Base-by-base conservation (phyloP, 2,797 vertebrate species). In the Gymnopithys bicolor region DNA sequence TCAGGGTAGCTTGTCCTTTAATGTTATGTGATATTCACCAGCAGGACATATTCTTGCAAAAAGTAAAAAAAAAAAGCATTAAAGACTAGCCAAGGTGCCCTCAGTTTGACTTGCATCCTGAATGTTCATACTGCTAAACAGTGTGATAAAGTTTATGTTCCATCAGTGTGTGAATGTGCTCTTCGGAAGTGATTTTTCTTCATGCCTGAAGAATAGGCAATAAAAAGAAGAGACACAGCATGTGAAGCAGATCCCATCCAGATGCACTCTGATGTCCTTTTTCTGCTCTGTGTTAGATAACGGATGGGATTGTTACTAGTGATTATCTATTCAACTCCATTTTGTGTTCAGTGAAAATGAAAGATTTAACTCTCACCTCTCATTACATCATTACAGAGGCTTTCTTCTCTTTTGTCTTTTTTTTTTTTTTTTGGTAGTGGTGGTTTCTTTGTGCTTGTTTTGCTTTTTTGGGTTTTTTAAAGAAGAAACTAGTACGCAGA, bases 101-200 rank as follows among this genome's bases (percentile, higher is more conserved):
- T 94, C 33, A 83, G 55, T 32, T 93, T 82, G 74, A 90, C 78
- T 95, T 87, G 63, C 17, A 91, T 64, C 28, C 46, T 86, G 33
- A 41, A 71, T 87, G 59, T 77, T 94, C 67, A 78, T 83, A 82
- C 55, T 39, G 51, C 55, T 69, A 35, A 84, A 70, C 51, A 74
- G 46, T 66, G 64, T 46, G 83, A 70, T 93, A 86, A 97, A 93
- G 52, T 95, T 96, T 93, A 81, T 96, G 88, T 89, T 91, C 85
- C 76, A 90, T 95, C 67, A 88, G 7, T 62, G 32, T 96, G 41
- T 87, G 86, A 96, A 96, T 70, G 59, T 62, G 70, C n/a, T 94
- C 52, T 94, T 91, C 94, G 68, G 35, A 93, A 77, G 52, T 63
- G 60, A 64, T 88, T 89, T 92, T 78, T 43, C 58, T 91, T 91